Percentiles rank a stretch among this genome's conserved stretches.
Evolutionary conservation across 2,113 vertebrate genomes (phyloP).

Genomic region (Pseudolaguvia tuberculata): DNA sequence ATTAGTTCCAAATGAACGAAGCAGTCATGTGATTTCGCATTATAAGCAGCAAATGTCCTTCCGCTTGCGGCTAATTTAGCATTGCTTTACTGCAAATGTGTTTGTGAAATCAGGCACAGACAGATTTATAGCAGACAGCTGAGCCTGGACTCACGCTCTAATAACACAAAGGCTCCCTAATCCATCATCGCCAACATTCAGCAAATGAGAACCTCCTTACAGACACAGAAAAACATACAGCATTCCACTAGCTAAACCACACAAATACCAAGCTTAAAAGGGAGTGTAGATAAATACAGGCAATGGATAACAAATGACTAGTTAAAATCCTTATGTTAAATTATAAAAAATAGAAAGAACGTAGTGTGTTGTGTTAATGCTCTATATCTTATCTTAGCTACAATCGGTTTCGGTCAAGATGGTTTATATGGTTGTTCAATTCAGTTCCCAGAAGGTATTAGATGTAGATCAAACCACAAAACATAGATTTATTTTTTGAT

Average conservation of each 20-base stretch:
- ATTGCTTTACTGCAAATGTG: conserved; percentile 55
- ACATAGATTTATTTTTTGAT: background rate
- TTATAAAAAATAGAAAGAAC: background rate
- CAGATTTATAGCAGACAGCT: conserved; percentile 60
- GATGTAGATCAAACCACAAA: background rate
- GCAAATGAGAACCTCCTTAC: conserved; percentile 54
- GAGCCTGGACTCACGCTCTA: conserved; percentile 50
- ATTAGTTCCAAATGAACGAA: background rate
- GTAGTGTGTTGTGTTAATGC: background rate
- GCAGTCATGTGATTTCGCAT: conserved; percentile 15
- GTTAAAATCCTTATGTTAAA: background rate
- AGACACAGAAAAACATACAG: conserved; percentile 43
- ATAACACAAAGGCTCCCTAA: conserved; percentile 53
- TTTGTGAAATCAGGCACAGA: conserved; percentile 59
- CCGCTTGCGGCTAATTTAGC: conserved; percentile 57
- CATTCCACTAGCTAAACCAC: conserved; percentile 20
- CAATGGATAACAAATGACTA: conserved; percentile 14
- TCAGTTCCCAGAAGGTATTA: no score
- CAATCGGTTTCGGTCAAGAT: background rate
- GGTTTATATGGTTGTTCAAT: no score
- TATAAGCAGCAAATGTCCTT: conserved; percentile 51
- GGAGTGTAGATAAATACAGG: background rate
- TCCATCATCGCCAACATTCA: conserved; percentile 60
- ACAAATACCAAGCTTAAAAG: background rate
- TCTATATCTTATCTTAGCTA: background rate